Conservation (phyloP, 1,140 invertebrate genomes). For the Hyles euphorbiae region DNA sequence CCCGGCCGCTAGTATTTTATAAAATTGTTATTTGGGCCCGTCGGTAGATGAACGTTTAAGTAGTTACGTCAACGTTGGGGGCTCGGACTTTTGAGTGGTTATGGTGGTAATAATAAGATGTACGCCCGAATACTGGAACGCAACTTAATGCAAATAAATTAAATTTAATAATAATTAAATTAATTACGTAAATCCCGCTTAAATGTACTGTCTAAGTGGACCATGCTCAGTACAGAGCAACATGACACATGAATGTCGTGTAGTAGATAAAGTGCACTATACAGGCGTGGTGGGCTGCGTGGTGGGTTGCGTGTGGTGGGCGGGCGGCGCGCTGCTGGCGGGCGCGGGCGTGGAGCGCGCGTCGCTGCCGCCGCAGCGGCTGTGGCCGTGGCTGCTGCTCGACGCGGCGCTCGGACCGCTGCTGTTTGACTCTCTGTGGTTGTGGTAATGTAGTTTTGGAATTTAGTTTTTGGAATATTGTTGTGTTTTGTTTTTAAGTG, state of each 20-base stretch:
- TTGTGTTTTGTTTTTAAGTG: background rate
- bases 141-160: too few species aligned
- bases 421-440: slow-evolving; percentile 55
- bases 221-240: too few species aligned
- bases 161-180: too few species aligned
- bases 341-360: slow-evolving; percentile 41
- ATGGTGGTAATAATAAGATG: too few species aligned
- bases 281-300: slow-evolving; percentile 19
- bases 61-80: background rate
- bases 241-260: too few species aligned
- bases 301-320: slow-evolving; percentile 51
- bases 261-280: too few species aligned
- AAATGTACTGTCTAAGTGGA: too few species aligned
- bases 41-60: background rate
- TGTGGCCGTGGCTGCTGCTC: slow-evolving; percentile 51
- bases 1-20: background rate
- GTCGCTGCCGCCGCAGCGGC: slow-evolving; percentile 39
- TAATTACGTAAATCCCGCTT: too few species aligned
- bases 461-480: background rate
- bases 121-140: too few species aligned
- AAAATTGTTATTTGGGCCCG: background rate
- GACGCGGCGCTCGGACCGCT: slow-evolving; percentile 53
- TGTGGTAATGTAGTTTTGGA: slow-evolving; percentile 38
- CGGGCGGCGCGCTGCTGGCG: slow-evolving; percentile 41
- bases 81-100: too few species aligned